Evolutionary conservation across 2,888 invertebrate genomes (phyloP).

Genomic region (Xestia ashworthii): DNA sequence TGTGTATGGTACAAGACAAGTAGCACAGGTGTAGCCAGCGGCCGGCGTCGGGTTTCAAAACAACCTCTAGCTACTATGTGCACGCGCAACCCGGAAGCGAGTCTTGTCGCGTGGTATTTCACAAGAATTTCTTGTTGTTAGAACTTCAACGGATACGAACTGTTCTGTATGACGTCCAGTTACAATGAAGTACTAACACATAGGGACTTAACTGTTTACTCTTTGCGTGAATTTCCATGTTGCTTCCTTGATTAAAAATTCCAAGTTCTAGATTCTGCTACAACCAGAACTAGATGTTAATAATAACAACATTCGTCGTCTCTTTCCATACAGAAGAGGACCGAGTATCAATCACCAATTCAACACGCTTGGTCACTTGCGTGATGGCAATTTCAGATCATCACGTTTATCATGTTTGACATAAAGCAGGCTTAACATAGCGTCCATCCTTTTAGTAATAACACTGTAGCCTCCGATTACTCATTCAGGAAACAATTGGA

Average conservation of each 20-base stretch:
- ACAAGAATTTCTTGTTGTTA: constrained; percentile 71
- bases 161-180: constrained; percentile 38
- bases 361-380: background rate
- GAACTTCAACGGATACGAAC: constrained; percentile 49
- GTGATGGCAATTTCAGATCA: background rate
- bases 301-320: constrained; percentile 2
- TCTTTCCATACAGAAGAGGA: background rate
- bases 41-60: constrained; percentile 77
- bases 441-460: constrained; percentile 7
- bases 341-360: constrained; percentile 1
- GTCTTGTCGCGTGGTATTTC: constrained; percentile 71
- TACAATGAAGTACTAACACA: constrained; percentile 48
- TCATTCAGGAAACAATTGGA: constrained; percentile 39
- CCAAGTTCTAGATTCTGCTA: constrained; percentile 9
- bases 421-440: background rate
- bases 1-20: constrained; percentile 52
- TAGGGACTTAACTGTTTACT: constrained; percentile 25
- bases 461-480: constrained; percentile 13
- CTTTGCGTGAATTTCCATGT: constrained; percentile 13
- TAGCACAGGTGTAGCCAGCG: constrained; percentile 71
- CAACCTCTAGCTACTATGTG: constrained; percentile 71
- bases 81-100: constrained; percentile 76
- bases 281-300: constrained; percentile 8
- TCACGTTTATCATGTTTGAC: constrained; percentile 14
- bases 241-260: constrained; percentile 24